phyloP scores from a whole-genome alignment of 2,797 vertebrate species.

The Rhabdomys pumilio region DNA sequence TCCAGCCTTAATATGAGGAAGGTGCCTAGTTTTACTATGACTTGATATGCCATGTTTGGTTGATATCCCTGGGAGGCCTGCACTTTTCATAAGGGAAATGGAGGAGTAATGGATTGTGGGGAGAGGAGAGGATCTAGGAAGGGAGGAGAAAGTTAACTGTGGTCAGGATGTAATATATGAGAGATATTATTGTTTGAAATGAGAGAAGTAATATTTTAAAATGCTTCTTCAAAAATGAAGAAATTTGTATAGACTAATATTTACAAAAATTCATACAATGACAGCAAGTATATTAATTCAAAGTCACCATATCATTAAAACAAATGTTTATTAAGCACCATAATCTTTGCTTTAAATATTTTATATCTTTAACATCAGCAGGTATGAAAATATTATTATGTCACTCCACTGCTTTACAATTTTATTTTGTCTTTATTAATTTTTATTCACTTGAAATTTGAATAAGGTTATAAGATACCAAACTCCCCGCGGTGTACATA shows the following conservation, averaged over 20 bases:
- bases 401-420: slow-evolving; percentile 12
- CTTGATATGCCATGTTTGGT: background rate
- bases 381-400: background rate
- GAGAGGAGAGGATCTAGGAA: background rate
- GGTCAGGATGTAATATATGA: background rate
- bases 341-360: background rate
- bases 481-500: background rate
- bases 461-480: background rate
- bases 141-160: background rate
- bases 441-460: background rate
- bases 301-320: slow-evolving; percentile 38
- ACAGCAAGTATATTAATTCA: background rate
- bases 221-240: background rate
- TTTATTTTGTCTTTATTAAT: slow-evolving; percentile 46
- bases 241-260: background rate
- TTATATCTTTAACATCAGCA: background rate
- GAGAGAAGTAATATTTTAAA: background rate
- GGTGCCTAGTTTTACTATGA: background rate
- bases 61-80: background rate
- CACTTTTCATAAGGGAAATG: background rate
- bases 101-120: background rate
- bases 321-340: background rate
- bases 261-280: background rate
- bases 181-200: background rate
- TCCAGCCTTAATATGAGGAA: background rate